Percentiles rank a stretch among this genome's conserved stretches.
These are phyloP conservation scores for Chloebia gouldiae DNA, from an alignment of 2,113 vertebrate genomes.

Conservation along the genomic window DNA sequence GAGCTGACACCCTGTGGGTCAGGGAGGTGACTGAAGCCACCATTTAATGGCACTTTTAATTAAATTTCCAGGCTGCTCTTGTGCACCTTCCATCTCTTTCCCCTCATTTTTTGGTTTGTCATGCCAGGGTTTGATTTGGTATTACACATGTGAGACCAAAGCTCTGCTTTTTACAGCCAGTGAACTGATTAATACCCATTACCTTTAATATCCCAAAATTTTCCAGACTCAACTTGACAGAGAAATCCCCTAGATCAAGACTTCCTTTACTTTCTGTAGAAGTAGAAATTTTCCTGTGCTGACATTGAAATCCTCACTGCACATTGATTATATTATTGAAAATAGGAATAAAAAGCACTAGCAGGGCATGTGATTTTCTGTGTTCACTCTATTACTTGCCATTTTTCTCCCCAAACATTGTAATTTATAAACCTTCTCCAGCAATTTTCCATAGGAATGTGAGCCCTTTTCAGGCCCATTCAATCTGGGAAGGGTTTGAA, in stretches of 20 bases:
- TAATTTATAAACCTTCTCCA: not conserved
- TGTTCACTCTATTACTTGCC: not conserved
- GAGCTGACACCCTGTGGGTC: not conserved
- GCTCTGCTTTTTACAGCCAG: not conserved
- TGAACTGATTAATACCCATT: not conserved
- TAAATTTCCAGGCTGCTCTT: not conserved
- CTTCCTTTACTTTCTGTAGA: not conserved
- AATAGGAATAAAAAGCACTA: not conserved
- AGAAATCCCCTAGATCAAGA: not conserved
- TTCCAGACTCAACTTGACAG: not conserved
- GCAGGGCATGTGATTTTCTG: not conserved
- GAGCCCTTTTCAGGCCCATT: not conserved
- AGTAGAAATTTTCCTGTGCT: not conserved
- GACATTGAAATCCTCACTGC: not conserved
- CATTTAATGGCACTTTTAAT: not conserved
- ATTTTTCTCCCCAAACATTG: rapidly evolving
- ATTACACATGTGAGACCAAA: not conserved
- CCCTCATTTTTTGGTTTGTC: not conserved
- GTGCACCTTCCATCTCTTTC: not conserved
- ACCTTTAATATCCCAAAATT: not conserved
- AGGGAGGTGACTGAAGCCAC: not conserved
- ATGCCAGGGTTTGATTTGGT: not conserved
- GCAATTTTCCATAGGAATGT: not conserved
- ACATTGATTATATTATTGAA: not conserved
- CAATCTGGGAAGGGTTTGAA: rapidly evolving